Percentiles rank a stretch among this genome's conserved stretches.
Evolutionary conservation across 2,113 vertebrate species (phyloP).

Genomic region (Prochilodus magdalenae): DNA sequence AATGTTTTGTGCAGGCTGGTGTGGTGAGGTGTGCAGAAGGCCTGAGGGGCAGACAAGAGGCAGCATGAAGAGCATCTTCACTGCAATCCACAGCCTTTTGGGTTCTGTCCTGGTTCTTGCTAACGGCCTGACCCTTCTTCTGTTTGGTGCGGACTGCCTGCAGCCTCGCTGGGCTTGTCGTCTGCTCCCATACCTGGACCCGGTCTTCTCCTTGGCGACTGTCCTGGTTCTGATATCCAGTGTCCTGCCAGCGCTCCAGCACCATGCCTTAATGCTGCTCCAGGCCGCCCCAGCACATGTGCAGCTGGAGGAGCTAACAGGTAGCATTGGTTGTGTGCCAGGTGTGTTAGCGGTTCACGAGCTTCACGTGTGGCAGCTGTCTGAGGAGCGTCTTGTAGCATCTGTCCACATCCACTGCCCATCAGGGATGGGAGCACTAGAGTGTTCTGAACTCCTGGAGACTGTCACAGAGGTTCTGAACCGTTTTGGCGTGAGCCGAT

Average conservation of each 20-base stretch:
- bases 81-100: conserved; percentile 58
- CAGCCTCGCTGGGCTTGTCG: conserved; percentile 56
- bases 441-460: conserved; percentile 58
- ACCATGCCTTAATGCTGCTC: conserved; percentile 71
- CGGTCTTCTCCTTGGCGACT: conserved; percentile 68
- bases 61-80: not conserved
- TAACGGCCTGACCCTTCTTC: conserved; percentile 67
- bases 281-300: conserved; percentile 71
- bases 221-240: conserved; percentile 62
- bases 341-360: conserved; percentile 77
- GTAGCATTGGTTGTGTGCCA: conserved; percentile 63
- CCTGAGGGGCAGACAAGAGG: not conserved
- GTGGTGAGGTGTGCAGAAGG: not conserved
- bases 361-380: conserved; percentile 80
- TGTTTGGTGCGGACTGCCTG: conserved; percentile 46
- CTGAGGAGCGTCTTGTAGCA: conserved; percentile 65
- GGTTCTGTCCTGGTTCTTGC: conserved; percentile 66
- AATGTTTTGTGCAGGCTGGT: not conserved
- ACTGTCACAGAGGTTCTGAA: conserved; percentile 69
- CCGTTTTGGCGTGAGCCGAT: conserved; percentile 69
- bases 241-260: conserved; percentile 64
- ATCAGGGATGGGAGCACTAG: not conserved
- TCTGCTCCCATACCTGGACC: conserved; percentile 72
- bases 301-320: conserved; percentile 59
- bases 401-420: conserved; percentile 77